Evolutionary conservation across 2,797 vertebrate species (phyloP).

Genomic region (Chrosomus eos): DNA sequence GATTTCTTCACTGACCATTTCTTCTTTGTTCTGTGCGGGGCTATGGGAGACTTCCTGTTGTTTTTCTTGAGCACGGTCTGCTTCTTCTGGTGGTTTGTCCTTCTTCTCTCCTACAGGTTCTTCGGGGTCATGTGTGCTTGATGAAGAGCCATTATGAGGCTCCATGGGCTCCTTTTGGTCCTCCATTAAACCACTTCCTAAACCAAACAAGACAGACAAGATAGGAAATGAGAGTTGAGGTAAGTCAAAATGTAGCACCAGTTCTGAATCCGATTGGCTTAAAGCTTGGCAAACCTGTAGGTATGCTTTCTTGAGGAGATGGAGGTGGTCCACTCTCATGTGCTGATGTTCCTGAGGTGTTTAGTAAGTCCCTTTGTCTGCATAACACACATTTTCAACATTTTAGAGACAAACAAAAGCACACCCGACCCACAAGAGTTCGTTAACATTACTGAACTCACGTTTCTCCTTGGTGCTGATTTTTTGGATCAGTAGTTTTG

Average conservation of each 20-base stretch:
- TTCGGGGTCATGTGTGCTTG: slow-evolving; percentile 59
- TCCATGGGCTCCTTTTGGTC: slow-evolving; percentile 59
- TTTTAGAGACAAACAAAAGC: not conserved
- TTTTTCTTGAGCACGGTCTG: slow-evolving; percentile 62
- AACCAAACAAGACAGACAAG: slow-evolving; percentile 5
- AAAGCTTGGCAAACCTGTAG: slow-evolving; percentile 41
- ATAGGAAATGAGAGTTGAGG: not conserved
- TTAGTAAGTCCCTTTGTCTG: slow-evolving; percentile 43
- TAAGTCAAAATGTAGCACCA: not conserved
- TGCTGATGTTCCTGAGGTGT: slow-evolving; percentile 40
- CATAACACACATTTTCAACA: slow-evolving; percentile 21
- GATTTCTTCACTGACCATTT: slow-evolving; percentile 49
- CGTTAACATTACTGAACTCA: slow-evolving; percentile 68
- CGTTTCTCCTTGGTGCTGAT: slow-evolving; percentile 85
- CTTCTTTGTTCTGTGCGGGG: slow-evolving; percentile 45
- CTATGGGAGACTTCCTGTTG: slow-evolving; percentile 38
- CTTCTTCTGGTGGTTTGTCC: slow-evolving; percentile 47
- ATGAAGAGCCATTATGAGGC: slow-evolving; percentile 49
- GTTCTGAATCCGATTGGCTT: not conserved
- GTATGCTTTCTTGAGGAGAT: slow-evolving; percentile 23
- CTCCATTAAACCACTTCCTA: slow-evolving; percentile 36
- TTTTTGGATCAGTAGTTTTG: slow-evolving; percentile 82
- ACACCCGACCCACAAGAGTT: not conserved
- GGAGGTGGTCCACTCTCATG: slow-evolving; percentile 19
- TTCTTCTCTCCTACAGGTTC: slow-evolving; percentile 56